Conservation (phyloP, 1,140 invertebrate species). For the Drosophila mauritiana region DNA sequence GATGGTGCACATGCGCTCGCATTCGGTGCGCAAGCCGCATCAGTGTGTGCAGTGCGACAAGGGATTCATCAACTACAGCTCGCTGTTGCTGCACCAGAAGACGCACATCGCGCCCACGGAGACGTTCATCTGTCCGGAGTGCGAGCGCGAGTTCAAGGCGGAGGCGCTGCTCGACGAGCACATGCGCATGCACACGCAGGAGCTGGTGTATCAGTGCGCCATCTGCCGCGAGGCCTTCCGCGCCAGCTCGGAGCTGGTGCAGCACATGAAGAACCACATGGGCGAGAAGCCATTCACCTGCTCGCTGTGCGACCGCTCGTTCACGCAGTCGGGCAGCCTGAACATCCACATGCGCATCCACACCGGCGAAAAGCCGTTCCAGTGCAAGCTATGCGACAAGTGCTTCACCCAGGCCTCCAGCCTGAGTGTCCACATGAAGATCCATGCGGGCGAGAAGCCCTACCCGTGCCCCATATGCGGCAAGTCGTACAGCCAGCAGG, state of each 20-base stretch:
- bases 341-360: slow-evolving; percentile 93
- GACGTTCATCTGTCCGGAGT: slow-evolving; percentile 72
- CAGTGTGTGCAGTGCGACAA: slow-evolving; percentile 87
- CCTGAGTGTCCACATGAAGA: slow-evolving; percentile 88
- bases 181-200: slow-evolving; percentile 78
- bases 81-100: slow-evolving; percentile 77
- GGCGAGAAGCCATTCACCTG: slow-evolving; percentile 87
- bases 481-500: slow-evolving; percentile 84
- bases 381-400: slow-evolving; percentile 87
- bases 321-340: slow-evolving; percentile 88
- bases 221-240: slow-evolving; percentile 87
- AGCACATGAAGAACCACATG: slow-evolving; percentile 88
- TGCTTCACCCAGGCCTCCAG: slow-evolving; percentile 87
- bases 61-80: slow-evolving; percentile 83
- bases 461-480: slow-evolving; percentile 81
- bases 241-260: slow-evolving; percentile 86
- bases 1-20: slow-evolving; percentile 89
- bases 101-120: slow-evolving; percentile 68
- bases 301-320: slow-evolving; percentile 89
- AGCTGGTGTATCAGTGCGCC: slow-evolving; percentile 86
- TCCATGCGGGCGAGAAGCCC: slow-evolving; percentile 85
- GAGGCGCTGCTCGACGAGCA: slow-evolving; percentile 79
- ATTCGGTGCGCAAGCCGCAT: slow-evolving; percentile 89
- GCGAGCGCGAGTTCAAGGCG: slow-evolving; percentile 80
- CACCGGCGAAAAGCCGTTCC: slow-evolving; percentile 85